phyloP scores from a whole-genome alignment of 2,113 vertebrate genomes.

The Clarias gariepinus region DNA sequence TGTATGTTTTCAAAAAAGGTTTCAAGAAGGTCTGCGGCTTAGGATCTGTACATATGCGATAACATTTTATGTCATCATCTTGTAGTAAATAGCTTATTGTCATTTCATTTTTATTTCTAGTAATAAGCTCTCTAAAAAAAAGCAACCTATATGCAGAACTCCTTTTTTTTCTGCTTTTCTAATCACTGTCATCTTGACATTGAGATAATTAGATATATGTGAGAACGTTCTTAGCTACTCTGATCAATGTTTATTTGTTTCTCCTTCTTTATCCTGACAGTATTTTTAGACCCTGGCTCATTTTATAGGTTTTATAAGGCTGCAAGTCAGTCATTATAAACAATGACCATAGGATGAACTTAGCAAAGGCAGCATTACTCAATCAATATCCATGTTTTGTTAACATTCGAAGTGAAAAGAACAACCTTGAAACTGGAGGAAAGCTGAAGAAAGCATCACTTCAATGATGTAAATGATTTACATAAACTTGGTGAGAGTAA shows the following conservation, averaged over 20 bases:
- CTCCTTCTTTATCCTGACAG: background rate
- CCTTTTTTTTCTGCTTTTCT: too few relatives aligned
- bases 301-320: background rate
- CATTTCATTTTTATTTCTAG: conserved; percentile 19
- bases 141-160: background rate
- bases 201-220: conserved; percentile 5
- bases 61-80: background rate
- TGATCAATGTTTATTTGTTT: background rate
- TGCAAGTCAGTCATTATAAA: too few relatives aligned
- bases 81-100: background rate
- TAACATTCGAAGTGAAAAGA: background rate
- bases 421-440: background rate
- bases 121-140: background rate
- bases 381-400: background rate
- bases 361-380: background rate
- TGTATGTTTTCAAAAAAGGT: too few relatives aligned
- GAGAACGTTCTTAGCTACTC: conserved; percentile 19
- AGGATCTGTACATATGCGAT: background rate
- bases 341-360: background rate
- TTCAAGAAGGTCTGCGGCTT: background rate
- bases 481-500: too few relatives aligned
- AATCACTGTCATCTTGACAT: conserved; percentile 8
- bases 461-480: too few relatives aligned
- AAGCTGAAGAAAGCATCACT: background rate
- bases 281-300: background rate